phyloP scores from a whole-genome alignment of 2,113 vertebrate genomes.

The Anguilla japonica region DNA sequence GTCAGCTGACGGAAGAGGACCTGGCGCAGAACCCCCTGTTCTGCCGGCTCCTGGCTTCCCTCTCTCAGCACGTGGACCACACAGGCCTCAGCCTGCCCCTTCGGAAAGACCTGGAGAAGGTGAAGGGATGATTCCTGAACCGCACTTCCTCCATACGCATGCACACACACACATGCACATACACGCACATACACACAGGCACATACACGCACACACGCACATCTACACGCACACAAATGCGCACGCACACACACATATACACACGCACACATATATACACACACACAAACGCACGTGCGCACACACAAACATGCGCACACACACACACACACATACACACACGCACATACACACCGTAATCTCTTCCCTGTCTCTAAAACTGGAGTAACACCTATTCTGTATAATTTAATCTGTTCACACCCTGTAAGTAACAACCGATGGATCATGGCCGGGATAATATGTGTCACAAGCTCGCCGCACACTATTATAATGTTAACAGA shows the following conservation, averaged over 20 bases:
- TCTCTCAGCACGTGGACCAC: conserved; percentile 73
- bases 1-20: conserved; percentile 73
- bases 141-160: not conserved
- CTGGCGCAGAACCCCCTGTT: conserved; percentile 74
- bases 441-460: no score
- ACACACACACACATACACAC: not conserved
- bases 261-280: no score
- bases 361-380: not conserved
- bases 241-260: not conserved
- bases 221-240: no score
- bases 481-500: no score
- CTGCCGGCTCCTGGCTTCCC: conserved; percentile 71
- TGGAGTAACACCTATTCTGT: not conserved
- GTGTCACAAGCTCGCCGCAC: no score
- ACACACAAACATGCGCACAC: not conserved
- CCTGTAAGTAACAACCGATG: no score
- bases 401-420: no score
- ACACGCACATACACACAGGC: not conserved
- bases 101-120: conserved; percentile 75
- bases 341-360: no score
- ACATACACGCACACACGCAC: no score
- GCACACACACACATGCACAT: no score
- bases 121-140: conserved; percentile 41
- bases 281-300: not conserved
- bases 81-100: conserved; percentile 70